phyloP scores from a whole-genome alignment of 2,888 invertebrate species.

The Catocala nupta region DNA sequence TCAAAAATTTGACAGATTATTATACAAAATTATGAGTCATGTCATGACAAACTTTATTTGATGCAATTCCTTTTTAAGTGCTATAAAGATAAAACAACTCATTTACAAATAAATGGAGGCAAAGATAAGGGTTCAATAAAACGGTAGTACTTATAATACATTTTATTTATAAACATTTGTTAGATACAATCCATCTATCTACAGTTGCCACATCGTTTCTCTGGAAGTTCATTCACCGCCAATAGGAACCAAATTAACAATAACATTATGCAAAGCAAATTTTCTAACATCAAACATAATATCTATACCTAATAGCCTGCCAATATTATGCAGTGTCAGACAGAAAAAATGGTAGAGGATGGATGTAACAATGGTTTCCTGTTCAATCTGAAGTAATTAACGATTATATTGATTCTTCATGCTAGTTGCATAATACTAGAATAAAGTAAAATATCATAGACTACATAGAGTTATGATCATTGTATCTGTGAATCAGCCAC shows the following conservation, averaged over 20 bases:
- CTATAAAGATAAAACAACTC: neutral
- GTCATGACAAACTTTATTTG: too few species aligned
- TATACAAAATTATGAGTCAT: too few species aligned
- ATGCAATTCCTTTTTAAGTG: too few species aligned
- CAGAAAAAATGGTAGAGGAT: too few species aligned
- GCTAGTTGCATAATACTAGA: neutral
- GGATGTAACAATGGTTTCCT: neutral
- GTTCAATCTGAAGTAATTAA: neutral
- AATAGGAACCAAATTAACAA: constrained; percentile 34
- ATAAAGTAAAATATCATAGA: neutral
- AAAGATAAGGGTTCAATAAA: constrained; percentile 24
- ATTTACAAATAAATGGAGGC: neutral
- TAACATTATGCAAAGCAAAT: constrained; percentile 33
- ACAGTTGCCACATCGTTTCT: constrained; percentile 75
- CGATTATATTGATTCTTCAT: neutral
- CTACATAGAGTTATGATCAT: too few species aligned
- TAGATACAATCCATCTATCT: constrained; percentile 68
- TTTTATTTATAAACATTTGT: constrained; percentile 67
- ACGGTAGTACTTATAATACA: constrained; percentile 60
- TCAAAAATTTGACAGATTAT: too few species aligned
- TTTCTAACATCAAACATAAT: constrained; percentile 27
- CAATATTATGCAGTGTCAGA: neutral
- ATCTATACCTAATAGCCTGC: constrained; percentile 7
- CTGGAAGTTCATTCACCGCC: constrained; percentile 65
- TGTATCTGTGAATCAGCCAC: constrained; percentile 1